Evolutionary conservation across 2,113 vertebrate genomes (phyloP).

Genomic region (Bubo bubo): DNA sequence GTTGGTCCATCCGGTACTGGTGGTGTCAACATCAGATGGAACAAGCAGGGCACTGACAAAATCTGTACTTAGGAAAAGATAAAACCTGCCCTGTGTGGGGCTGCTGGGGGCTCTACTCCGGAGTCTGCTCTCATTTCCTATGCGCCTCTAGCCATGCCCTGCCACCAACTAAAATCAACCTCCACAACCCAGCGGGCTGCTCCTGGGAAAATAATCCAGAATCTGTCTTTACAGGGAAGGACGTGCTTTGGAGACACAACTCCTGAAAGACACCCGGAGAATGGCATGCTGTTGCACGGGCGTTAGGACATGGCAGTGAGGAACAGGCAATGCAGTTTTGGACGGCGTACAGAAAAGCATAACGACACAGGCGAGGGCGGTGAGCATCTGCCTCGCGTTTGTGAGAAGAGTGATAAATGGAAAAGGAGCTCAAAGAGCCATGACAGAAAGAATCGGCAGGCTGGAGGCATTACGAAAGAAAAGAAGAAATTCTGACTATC

Average conservation of each 20-base stretch:
- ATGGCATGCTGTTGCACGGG: not conserved
- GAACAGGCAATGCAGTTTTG: not conserved
- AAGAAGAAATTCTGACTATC: not conserved
- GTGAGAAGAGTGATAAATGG: not conserved
- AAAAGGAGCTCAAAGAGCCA: not conserved
- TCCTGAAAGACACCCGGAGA: not conserved
- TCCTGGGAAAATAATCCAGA: not conserved
- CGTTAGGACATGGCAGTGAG: accelerated
- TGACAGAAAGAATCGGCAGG: not conserved
- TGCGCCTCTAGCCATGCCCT: accelerated
- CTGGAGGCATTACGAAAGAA: not conserved
- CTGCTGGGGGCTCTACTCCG: not conserved
- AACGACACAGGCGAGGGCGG: not conserved
- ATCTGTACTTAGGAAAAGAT: accelerated
- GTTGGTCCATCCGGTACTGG: accelerated
- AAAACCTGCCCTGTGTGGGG: accelerated
- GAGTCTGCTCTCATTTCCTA: accelerated
- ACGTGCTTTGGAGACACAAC: not conserved
- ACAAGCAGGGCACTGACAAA: not conserved
- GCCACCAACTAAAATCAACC: not conserved
- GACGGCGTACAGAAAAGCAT: not conserved
- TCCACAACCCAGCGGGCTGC: accelerated
- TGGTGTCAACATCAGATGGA: not conserved
- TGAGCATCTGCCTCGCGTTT: not conserved
- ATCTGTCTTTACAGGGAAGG: not conserved